Conservation (phyloP, 2,888 invertebrate genomes). For the Drosophila histrio region DNA sequence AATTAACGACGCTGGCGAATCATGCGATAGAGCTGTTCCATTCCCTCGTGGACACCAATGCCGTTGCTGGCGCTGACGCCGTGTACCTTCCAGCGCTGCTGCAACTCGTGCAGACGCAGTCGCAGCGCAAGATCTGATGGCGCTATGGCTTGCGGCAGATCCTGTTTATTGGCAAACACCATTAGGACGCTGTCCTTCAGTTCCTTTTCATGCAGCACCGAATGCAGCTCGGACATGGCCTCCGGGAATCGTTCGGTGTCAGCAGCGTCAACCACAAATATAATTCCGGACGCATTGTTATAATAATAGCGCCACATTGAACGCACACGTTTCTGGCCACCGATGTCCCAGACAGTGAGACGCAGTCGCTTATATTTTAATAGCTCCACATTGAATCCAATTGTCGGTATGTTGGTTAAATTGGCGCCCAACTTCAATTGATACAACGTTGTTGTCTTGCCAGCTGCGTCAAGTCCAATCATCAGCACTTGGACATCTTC, state of each 20-base stretch:
- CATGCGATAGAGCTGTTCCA: slow-evolving; percentile 40
- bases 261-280: slow-evolving; percentile 78
- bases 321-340: slow-evolving; percentile 76
- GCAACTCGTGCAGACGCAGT: slow-evolving; percentile 27
- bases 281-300: slow-evolving; percentile 68
- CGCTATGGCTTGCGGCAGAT: slow-evolving; percentile 67
- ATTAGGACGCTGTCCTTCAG: slow-evolving; percentile 65
- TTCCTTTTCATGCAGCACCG: slow-evolving; percentile 62
- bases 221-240: slow-evolving; percentile 68
- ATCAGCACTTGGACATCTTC: slow-evolving; percentile 75
- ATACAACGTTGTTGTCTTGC: slow-evolving; percentile 81
- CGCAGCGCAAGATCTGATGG: slow-evolving; percentile 27
- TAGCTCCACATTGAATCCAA: slow-evolving; percentile 81
- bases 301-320: slow-evolving; percentile 79
- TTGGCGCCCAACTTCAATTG: slow-evolving; percentile 75
- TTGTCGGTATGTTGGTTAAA: slow-evolving; percentile 75
- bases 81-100: slow-evolving; percentile 38
- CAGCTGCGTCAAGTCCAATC: slow-evolving; percentile 80
- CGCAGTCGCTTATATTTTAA: slow-evolving; percentile 77
- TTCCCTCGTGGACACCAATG: slow-evolving; percentile 27
- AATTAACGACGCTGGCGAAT: slow-evolving; percentile 20
- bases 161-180: slow-evolving; percentile 80
- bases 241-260: slow-evolving; percentile 64
- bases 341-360: slow-evolving; percentile 81
- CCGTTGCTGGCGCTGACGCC: slow-evolving; percentile 28